phyloP scores from a whole-genome alignment of 2,888 invertebrate genomes.

The Parnassius orleans region DNA sequence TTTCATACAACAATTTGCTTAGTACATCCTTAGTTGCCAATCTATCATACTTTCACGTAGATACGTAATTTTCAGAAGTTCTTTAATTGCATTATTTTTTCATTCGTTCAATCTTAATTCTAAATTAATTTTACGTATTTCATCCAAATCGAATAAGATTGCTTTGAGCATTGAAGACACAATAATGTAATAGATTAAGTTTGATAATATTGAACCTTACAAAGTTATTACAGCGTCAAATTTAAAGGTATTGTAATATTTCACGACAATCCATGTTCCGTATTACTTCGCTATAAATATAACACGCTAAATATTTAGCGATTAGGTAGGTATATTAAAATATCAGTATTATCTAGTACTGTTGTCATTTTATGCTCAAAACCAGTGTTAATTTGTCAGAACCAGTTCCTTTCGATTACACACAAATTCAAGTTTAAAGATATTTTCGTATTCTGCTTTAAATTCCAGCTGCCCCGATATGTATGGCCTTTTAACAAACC shows the following conservation, averaged over 20 bases:
- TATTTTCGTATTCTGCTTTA: neutral
- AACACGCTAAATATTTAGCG: neutral
- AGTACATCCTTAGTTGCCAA: no score
- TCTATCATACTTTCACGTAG: no score
- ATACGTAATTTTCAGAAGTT: neutral
- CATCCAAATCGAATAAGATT: constrained; percentile 2
- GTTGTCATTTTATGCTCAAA: neutral
- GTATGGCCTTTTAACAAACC: no score
- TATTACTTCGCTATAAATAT: neutral
- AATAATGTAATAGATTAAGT: constrained; percentile 21
- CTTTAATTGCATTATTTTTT: constrained; percentile 13
- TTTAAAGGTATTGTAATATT: constrained; percentile 13
- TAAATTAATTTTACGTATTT: constrained; percentile 5
- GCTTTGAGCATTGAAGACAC: neutral
- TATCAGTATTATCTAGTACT: neutral
- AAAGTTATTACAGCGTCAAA: constrained; percentile 9
- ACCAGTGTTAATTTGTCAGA: neutral
- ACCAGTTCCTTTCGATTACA: neutral
- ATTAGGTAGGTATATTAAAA: neutral
- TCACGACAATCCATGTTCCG: neutral
- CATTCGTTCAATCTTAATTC: constrained; percentile 6
- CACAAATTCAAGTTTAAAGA: neutral
- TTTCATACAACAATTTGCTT: neutral
- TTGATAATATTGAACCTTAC: constrained; percentile 13
- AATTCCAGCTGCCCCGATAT: neutral